Evolutionary conservation across 2,113 vertebrate genomes (phyloP), one percentile per base, ranked within the genome.

Genomic region (Sebastes fasciatus): DNA sequence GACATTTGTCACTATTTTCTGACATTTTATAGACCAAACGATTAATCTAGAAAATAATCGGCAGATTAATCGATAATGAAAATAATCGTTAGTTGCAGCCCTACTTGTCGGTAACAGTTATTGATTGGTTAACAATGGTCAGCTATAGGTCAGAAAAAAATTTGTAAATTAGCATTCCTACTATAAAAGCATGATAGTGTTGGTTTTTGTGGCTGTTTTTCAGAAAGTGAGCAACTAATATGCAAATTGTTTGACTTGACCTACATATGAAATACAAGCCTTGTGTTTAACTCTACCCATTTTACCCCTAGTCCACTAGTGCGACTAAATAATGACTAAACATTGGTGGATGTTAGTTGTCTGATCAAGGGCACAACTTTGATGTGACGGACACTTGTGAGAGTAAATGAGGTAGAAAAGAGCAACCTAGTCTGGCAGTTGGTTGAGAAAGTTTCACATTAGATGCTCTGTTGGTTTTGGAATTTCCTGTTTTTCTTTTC

Each of bases 401-500:
- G 26, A 67, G 13, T 21, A 40, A 16, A 16, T 26, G 4, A 48
- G 48, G 34, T 6, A 40, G 23, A 40, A 42, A 7, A 23, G 12
- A 52, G 11, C 45, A 60, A 19, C 3, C 1, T 1, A 19, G 42
- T 6, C n/a, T 52, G 45, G 43, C 26, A 45, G 74, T 4, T 10
- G 13, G 17, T 13, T 54, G 23, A 55, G 40, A 55, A 13, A 23
- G 34, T 62, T 74, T 84, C 23, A 55, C n/a, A 17, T 48, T 1
- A 51, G 11, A 43, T 1, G 1, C 4, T 69, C 4, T 16, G 60
- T 8, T 65, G 49, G 21, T 77, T 72, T 66, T 62, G 21, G 52
- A 61, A 81, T 76, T 72, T 85, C 77, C 73, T 85, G 77, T 71
- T 61, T 60, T 54, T 8, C 17, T 16, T 61, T 58, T 40, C 11